phyloP scores from a whole-genome alignment of 2,113 vertebrate genomes.

The Pachycephala philippinensis region DNA sequence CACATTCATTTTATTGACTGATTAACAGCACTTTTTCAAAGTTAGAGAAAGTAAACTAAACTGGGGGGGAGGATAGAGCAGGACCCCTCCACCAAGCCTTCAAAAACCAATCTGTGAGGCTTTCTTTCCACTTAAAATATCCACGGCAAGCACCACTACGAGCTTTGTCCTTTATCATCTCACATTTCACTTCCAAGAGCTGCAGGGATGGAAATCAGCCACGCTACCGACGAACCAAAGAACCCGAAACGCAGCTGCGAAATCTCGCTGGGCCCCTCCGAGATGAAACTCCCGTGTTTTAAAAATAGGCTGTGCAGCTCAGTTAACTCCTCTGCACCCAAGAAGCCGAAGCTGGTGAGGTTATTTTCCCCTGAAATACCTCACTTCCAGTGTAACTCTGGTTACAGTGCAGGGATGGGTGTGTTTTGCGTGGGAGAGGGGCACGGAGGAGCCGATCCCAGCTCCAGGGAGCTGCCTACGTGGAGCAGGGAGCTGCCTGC shows the following conservation, averaged over 20 bases:
- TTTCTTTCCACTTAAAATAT: background rate
- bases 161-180: background rate
- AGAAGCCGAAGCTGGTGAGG: background rate
- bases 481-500: slow-evolving; percentile 11
- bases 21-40: background rate
- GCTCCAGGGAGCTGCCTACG: background rate
- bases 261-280: background rate
- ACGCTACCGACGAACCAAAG: background rate
- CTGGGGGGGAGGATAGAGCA: background rate
- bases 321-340: background rate
- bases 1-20: background rate
- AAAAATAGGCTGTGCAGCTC: background rate
- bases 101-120: background rate
- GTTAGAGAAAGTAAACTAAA: background rate
- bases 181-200: background rate
- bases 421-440: slow-evolving; percentile 10
- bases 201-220: background rate
- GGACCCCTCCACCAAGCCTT: background rate
- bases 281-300: background rate
- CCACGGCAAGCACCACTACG: background rate
- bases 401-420: background rate
- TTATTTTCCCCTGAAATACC: background rate
- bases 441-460: background rate
- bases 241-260: background rate
- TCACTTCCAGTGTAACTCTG: no score